A percentile compares a stretch with the other conserved stretches of the same genome.
phyloP scores from a whole-genome alignment of 2,113 vertebrate genomes.

The Argyrosomus japonicus region DNA sequence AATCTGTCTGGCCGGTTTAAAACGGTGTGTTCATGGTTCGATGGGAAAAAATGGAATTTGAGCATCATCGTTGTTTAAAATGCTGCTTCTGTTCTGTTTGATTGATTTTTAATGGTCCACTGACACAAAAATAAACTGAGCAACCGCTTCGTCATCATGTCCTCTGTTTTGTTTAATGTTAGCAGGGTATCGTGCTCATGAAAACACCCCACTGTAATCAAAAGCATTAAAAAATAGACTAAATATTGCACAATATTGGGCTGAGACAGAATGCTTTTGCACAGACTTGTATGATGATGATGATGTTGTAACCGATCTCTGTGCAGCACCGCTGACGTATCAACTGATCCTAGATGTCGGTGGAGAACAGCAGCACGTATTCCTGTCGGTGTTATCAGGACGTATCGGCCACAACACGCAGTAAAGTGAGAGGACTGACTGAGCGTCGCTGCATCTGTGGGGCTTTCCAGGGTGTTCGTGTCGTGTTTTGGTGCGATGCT shows the following conservation, averaged over 20 bases:
- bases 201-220: neutral
- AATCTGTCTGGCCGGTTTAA: neutral
- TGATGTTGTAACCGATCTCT: conserved; percentile 6
- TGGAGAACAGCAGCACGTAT: neutral
- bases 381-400: neutral
- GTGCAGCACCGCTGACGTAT: neutral
- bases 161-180: neutral
- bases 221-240: neutral
- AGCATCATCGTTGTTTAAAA: neutral
- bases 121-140: neutral
- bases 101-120: neutral
- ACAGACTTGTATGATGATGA: neutral
- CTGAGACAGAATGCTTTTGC: neutral
- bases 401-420: neutral
- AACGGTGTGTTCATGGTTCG: neutral
- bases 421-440: neutral
- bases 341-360: neutral
- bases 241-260: neutral
- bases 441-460: neutral
- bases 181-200: neutral
- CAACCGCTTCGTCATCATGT: neutral
- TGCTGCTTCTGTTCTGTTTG: neutral
- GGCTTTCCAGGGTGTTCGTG: conserved; percentile 2
- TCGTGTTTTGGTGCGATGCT: conserved; percentile 4
- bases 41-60: neutral